Conservation (phyloP, 2,797 vertebrate genomes). For the Poeciliopsis gracilis region DNA sequence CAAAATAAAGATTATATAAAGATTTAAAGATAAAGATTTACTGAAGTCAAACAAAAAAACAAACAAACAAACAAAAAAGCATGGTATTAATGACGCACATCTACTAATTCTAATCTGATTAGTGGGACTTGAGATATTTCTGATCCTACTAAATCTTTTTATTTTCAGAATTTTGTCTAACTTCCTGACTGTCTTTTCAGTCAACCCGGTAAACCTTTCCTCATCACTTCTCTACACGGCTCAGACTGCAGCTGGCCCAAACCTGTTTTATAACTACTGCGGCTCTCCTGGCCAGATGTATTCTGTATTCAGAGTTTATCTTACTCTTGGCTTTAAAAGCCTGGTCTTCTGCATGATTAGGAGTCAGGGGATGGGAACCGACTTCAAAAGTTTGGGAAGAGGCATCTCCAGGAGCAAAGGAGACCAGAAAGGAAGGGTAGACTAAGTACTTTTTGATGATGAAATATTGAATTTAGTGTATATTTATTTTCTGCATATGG, state of each 20-base stretch:
- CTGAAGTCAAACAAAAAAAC: neutral
- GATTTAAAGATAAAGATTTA: neutral
- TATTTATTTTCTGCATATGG: constrained; percentile 15
- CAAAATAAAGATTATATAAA: neutral
- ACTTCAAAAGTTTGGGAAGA: constrained; percentile 69
- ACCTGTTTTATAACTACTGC: constrained; percentile 68
- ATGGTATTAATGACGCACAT: neutral
- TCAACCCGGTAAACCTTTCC: neutral
- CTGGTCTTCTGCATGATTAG: constrained; percentile 65
- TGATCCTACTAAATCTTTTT: constrained; percentile 22
- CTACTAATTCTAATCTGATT: neutral
- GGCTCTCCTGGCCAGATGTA: constrained; percentile 75
- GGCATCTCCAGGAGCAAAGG: constrained; percentile 31
- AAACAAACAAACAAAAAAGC: too few species aligned
- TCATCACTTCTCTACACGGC: constrained; percentile 9
- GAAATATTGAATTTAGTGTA: constrained; percentile 27
- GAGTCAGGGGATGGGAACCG: constrained; percentile 58
- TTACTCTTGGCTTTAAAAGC: constrained; percentile 78
- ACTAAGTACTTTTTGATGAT: constrained; percentile 26
- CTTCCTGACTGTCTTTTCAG: constrained; percentile 11
- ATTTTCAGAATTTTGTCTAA: neutral
- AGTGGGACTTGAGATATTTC: constrained; percentile 1
- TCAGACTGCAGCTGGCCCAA: constrained; percentile 35
- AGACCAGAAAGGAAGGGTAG: constrained; percentile 6
- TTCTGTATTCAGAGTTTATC: constrained; percentile 74